Percentiles rank a stretch among this genome's conserved stretches.
phyloP scores from a whole-genome alignment of 2,888 invertebrate species.

The Fissipunctia ypsillon region DNA sequence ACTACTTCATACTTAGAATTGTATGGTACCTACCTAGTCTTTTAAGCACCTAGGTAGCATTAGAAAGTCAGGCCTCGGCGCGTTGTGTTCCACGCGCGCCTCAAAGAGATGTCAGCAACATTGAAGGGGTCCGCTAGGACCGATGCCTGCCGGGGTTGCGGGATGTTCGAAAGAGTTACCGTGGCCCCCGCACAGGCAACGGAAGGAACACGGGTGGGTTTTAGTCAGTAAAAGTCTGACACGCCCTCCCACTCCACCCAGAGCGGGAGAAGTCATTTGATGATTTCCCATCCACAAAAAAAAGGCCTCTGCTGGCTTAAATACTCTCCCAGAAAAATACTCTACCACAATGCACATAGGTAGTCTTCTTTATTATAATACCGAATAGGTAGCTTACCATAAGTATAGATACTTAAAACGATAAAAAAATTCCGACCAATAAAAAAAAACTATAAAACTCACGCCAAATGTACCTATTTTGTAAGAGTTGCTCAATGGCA shows the following conservation, averaged over 20 bases:
- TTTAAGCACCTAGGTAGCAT: not conserved
- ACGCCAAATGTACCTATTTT: not conserved
- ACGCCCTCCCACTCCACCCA: no score
- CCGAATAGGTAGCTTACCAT: not conserved
- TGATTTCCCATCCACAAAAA: no score
- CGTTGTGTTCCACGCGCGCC: no score
- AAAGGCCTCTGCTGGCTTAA: not conserved
- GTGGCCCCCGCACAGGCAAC: no score
- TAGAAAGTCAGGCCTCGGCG: not conserved
- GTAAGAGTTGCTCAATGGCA: constrained; percentile 46
- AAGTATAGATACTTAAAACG: no score
- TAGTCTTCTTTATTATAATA: not conserved
- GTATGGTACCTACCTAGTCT: not conserved
- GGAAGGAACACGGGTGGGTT: no score
- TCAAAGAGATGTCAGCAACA: no score
- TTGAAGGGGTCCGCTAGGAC: no score
- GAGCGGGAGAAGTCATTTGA: no score
- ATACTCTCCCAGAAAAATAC: not conserved
- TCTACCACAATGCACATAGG: not conserved
- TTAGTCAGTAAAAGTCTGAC: no score
- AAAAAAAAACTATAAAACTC: not conserved
- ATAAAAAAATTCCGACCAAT: not conserved
- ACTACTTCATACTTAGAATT: constrained; percentile 2
- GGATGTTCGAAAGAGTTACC: no score
- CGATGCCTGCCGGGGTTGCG: no score